These are phyloP conservation scores for Pogonomyrmex californicus DNA, from an alignment of 1,140 invertebrate species.

Conservation along the genomic window DNA sequence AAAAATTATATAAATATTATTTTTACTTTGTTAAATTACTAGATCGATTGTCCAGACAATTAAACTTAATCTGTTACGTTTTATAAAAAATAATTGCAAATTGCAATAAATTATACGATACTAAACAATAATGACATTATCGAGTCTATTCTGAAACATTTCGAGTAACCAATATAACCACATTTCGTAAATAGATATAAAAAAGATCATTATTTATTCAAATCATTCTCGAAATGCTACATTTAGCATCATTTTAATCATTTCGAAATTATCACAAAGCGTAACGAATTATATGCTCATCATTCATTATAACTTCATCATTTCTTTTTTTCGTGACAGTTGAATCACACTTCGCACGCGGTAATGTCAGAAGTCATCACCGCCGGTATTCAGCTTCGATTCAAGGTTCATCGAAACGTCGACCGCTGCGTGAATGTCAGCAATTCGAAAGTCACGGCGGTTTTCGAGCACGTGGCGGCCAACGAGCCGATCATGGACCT, in stretches of 20 bases:
- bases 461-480: conserved; percentile 46
- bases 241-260: conserved; percentile 16
- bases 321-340: conserved; percentile 2
- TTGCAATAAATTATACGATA: neutral
- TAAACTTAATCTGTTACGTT: neutral
- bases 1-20: too few species aligned
- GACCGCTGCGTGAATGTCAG: conserved; percentile 45
- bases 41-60: neutral
- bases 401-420: conserved; percentile 37
- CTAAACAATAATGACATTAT: neutral
- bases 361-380: conserved; percentile 45
- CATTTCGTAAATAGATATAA: conserved; percentile 11
- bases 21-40: neutral
- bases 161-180: neutral
- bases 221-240: neutral
- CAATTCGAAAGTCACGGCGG: conserved; percentile 39
- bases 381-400: conserved; percentile 30
- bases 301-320: neutral
- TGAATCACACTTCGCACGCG: conserved; percentile 10
- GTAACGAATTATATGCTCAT: conserved; percentile 23
- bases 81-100: conserved; percentile 6
- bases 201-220: neutral
- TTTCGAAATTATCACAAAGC: neutral
- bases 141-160: neutral
- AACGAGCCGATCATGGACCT: conserved; percentile 35